Evolutionary conservation across 1,140 invertebrate genomes (phyloP).

Genomic region (Onthophagus taurus): DNA sequence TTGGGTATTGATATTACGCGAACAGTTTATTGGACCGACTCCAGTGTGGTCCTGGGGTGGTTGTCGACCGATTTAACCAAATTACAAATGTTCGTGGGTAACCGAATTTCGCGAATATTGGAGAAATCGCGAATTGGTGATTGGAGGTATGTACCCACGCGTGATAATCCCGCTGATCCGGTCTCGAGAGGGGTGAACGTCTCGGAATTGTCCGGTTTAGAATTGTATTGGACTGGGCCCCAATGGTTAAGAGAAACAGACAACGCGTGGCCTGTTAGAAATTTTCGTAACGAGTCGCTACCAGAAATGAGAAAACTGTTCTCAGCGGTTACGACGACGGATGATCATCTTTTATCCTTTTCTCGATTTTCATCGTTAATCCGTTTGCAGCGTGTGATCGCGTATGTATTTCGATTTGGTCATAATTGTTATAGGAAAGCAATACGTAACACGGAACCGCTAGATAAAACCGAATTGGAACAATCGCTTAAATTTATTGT

Average conservation of each 20-base stretch:
- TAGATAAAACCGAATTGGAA: neutral
- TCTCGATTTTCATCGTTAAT: neutral
- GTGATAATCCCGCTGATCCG: constrained; percentile 5
- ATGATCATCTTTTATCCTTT: no score
- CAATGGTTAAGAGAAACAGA: constrained; percentile 1
- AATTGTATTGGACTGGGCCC: constrained; percentile 3
- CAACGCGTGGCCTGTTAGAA: no score
- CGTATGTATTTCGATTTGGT: neutral
- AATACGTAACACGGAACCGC: neutral
- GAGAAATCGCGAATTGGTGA: neutral
- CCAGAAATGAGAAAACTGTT: no score
- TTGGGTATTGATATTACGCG: no score
- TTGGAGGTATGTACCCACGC: neutral
- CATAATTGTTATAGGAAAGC: neutral
- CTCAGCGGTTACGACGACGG: no score
- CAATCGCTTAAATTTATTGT: neutral
- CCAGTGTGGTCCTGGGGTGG: neutral
- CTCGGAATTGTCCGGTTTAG: neutral
- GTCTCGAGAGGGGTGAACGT: neutral
- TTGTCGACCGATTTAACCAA: neutral
- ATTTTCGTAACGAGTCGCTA: no score
- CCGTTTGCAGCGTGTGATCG: neutral
- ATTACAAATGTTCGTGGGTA: neutral
- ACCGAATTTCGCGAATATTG: constrained; percentile 1
- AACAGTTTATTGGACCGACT: constrained; percentile 7